Base-by-base conservation (phyloP, 2,797 vertebrate genomes). In the Aldrovandia affinis region DNA sequence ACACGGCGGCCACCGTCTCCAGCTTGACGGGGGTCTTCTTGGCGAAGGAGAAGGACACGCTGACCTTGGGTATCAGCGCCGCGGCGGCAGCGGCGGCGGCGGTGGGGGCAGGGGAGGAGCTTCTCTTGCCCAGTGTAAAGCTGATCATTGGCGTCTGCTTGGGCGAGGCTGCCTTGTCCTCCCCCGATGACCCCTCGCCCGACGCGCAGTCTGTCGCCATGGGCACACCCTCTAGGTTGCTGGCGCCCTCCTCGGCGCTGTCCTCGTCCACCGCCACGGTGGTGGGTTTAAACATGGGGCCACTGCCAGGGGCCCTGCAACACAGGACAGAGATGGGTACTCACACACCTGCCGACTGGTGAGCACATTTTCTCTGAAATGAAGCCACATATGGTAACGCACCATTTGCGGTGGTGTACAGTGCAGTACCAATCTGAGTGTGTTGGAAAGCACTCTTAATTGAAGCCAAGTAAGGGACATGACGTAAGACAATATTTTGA, bases 241-340 rank as follows among this genome's bases (percentile, higher is more conserved):
- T 94, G 81, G 89, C 87, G 0, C 10, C 83, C 0, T 98, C 97
- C 0, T 96, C 98, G 42, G 90, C 88, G 61, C 93, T 96, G 90
- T 98, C 97, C 85, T 97, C 98, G 7, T 99, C 98, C 82, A 99
- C 93, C 54, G 96, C 97, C 85, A 99, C 97, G 0, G 97, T 99
- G 82, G 97, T 98, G 28, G 97, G 94, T 95, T 97, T 97, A 93
- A 99, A 99, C 98, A 99, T 99, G n/a, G 98, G 98, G 2, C 98
- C 98, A 57, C 97, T 99, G 85, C 98, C 98, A 87, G 97, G 96
- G 81, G 97, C 98, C 3, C 98, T 99, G 89, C 1, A 92, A 86
- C 81, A 91, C 55, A 88, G 83, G 83, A 86, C 33, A 28, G 47
- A 73, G n/a, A 79, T 4, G 22, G 44, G 5, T 0, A 18, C 47